Evolutionary conservation across 2,797 vertebrate species (phyloP), one percentile per base, ranked within the genome.

Genomic region (Acanthurus leucopareius): DNA sequence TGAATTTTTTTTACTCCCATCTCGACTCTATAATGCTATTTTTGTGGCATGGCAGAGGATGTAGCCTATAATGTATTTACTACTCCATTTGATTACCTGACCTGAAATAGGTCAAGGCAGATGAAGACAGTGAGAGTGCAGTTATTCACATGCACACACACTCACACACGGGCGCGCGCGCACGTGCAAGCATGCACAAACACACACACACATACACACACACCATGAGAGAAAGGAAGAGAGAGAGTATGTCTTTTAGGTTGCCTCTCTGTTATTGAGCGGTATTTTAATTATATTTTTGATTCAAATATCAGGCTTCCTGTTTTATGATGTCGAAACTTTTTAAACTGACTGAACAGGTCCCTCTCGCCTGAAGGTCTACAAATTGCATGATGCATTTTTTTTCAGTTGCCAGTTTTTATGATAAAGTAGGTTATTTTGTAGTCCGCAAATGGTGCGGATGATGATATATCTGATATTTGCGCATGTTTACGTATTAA

Each of bases 51-150:
- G 64, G 63, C 74, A 77, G 45, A 74, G 66, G 70, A 87, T 75
- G 65, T 70, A 75, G 68, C 56, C 66, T 68, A 11, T 79, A 83
- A 84, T 88, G 84, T 83, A 84, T 88, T 91, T 85, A 88, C 77
- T 91, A 74, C 75, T 86, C 66, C 63, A 83, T 94, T 89, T 91
- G 90, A 93, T 91, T 92, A 87, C 78, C 86, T 91, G 87, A 93
- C 88, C 88, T 93, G 88, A 93, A 92, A 90, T 92, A 92, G 90
- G 92, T 93, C 90, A 92, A 86, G 85, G 79, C 82, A 93, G 88
- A 93, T 88, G 86, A 92, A 94, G 86, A 86, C 88, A 86, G 89
- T 89, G 90, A 90, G 91, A 93, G 88, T 92, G 93, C 90, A 94
- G 86, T 91, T 93, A 92, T 94, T 93, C 92, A 82, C 75, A 56